These are phyloP conservation scores for Erpornis zantholeuca DNA, from an alignment of 2,113 vertebrate species.

Conservation along the genomic window DNA sequence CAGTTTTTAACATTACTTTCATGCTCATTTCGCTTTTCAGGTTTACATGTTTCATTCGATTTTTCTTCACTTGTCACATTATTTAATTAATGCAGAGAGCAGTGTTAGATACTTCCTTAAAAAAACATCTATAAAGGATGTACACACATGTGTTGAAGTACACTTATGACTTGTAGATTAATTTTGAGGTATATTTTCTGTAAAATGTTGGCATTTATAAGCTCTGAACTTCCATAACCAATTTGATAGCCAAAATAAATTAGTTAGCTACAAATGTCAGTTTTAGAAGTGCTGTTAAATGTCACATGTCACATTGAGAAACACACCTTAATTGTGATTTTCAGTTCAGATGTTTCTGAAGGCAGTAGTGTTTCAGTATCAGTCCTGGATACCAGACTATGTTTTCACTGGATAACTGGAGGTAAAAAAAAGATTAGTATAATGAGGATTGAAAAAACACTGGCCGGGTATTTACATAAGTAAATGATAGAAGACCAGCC, in stretches of 20 bases:
- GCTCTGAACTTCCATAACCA: not conserved
- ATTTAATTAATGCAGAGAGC: not conserved
- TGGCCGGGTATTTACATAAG: constrained; percentile 59
- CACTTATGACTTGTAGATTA: not conserved
- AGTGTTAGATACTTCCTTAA: not conserved
- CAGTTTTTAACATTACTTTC: constrained; percentile 43
- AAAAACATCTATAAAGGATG: not conserved
- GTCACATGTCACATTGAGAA: not conserved
- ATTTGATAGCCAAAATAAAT: constrained; percentile 17
- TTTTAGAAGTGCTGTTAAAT: constrained; percentile 14
- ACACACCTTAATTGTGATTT: constrained; percentile 21
- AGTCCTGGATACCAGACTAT: not conserved
- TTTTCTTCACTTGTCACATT: not conserved
- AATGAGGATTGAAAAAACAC: constrained; percentile 51
- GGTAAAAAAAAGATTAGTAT: constrained; percentile 18
- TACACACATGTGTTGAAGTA: not conserved
- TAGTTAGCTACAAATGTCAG: not conserved
- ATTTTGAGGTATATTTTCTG: not conserved
- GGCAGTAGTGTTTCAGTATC: constrained; percentile 1
- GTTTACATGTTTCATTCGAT: not conserved
- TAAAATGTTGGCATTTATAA: not conserved
- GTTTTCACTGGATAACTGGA: constrained; percentile 38
- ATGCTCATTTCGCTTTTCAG: constrained; percentile 25
- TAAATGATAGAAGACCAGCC: constrained; percentile 61
- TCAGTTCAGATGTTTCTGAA: constrained; percentile 18